These are phyloP conservation scores for Danaus melanippus DNA, from an alignment of 1,140 invertebrate genomes.

Conservation along the genomic window DNA sequence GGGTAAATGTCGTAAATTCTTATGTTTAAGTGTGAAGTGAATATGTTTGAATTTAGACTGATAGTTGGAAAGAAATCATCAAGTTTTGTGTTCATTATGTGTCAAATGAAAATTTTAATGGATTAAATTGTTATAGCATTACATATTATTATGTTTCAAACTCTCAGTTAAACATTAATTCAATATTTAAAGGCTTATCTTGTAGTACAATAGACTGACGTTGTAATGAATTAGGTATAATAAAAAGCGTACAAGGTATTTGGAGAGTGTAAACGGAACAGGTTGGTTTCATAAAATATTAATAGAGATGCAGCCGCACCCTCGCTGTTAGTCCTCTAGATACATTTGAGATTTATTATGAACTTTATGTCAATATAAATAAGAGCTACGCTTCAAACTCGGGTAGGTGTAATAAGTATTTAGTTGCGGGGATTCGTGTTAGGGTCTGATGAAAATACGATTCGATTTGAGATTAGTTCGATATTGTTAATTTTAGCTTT, in stretches of 20 bases:
- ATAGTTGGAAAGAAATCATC: too few species aligned
- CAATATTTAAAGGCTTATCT: too few species aligned
- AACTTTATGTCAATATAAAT: constrained; percentile 6
- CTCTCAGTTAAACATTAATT: too few species aligned
- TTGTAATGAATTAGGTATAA: too few species aligned
- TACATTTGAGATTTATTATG: constrained; percentile 6
- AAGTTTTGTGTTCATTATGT: too few species aligned
- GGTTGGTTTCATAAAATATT: constrained; percentile 35
- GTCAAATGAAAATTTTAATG: too few species aligned
- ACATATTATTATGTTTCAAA: too few species aligned
- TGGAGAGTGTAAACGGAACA: constrained; percentile 24
- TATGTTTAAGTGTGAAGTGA: constrained; percentile 1
- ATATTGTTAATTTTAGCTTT: constrained; percentile 22
- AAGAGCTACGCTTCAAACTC: constrained; percentile 1
- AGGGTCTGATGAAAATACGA: constrained; percentile 27
- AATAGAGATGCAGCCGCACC: constrained; percentile 30
- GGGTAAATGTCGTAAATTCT: constrained; percentile 12
- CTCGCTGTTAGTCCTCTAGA: constrained; percentile 10
- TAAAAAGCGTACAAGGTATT: constrained; percentile 11
- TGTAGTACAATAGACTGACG: too few species aligned
- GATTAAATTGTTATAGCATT: too few species aligned
- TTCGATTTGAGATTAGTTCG: constrained; percentile 27
- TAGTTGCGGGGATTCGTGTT: constrained; percentile 32
- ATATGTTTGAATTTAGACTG: too few species aligned
- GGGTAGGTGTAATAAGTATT: constrained; percentile 32